A percentile compares a stretch with the other conserved stretches of the same genome.
Evolutionary conservation across 2,888 invertebrate genomes (phyloP).

Genomic region (Monochamus alternatus): DNA sequence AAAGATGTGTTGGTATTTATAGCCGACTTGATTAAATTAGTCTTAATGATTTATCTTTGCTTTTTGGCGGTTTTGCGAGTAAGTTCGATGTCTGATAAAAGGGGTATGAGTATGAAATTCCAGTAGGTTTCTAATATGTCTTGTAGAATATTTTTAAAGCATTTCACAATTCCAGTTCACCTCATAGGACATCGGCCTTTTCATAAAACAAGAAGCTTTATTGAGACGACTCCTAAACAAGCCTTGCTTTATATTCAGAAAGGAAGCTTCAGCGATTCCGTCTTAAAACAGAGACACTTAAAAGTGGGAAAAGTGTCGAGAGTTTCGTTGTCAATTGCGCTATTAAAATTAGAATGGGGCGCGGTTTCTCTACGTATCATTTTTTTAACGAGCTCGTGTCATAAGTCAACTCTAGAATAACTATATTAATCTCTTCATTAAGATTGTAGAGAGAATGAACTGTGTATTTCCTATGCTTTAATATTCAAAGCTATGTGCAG

Average conservation of each 20-base stretch:
- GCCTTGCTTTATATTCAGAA: constrained; percentile 61
- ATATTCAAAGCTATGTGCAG: no score
- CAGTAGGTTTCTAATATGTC: constrained; percentile 11
- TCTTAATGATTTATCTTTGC: no score
- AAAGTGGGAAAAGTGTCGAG: constrained; percentile 25
- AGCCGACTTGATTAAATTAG: neutral
- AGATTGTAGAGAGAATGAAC: neutral
- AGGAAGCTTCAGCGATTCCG: constrained; percentile 58
- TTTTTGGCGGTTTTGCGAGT: no score
- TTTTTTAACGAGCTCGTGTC: constrained; percentile 22
- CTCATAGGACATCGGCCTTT: constrained; percentile 48
- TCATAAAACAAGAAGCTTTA: constrained; percentile 44
- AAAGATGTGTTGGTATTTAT: neutral
- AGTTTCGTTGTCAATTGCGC: constrained; percentile 25
- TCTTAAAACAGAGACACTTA: constrained; percentile 45
- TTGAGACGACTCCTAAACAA: constrained; percentile 54
- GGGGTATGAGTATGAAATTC: constrained; percentile 10
- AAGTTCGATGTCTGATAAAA: constrained; percentile 28
- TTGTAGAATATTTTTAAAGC: constrained; percentile 21
- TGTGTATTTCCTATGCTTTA: no score
- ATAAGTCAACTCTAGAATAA: constrained; percentile 24
- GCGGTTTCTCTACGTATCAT: constrained; percentile 5
- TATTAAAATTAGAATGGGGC: constrained; percentile 17
- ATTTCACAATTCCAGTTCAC: constrained; percentile 34
- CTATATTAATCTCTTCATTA: constrained; percentile 16